Evolutionary conservation across 2,113 vertebrate genomes (phyloP).

Genomic region (Labeo catla): DNA sequence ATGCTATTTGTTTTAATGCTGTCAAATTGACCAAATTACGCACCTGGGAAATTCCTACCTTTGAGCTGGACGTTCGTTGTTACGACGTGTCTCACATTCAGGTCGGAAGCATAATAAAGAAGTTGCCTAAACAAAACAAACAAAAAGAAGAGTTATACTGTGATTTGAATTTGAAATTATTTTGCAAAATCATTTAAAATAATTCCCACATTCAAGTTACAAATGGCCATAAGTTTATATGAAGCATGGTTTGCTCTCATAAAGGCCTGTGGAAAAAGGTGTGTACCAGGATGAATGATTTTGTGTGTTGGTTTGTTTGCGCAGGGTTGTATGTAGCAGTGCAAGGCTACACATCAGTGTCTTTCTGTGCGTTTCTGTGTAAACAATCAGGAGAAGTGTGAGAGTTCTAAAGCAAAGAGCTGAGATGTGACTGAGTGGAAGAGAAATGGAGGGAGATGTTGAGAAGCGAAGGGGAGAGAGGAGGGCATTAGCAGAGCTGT

Average conservation of each 20-base stretch:
- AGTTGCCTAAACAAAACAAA: too few species aligned
- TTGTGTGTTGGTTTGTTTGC: conserved; percentile 42
- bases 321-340: conserved; percentile 19
- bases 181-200: background rate
- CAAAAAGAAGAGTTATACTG: too few species aligned
- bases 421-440: background rate
- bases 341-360: conserved; percentile 37
- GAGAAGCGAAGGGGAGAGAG: conserved; percentile 41
- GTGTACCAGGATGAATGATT: conserved; percentile 9
- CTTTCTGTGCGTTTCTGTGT: conserved; percentile 38
- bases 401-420: conserved; percentile 23
- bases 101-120: background rate
- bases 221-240: background rate
- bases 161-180: too few species aligned
- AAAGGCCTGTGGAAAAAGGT: background rate
- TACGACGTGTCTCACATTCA: background rate
- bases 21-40: background rate
- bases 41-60: too few species aligned
- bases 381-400: conserved; percentile 10
- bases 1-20: background rate
- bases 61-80: background rate
- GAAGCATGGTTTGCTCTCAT: background rate
- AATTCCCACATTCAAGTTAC: background rate
- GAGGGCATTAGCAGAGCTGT: conserved; percentile 59
- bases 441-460: background rate